phyloP scores from a whole-genome alignment of 2,797 vertebrate genomes.

The Acrossocheilus fasciatus region DNA sequence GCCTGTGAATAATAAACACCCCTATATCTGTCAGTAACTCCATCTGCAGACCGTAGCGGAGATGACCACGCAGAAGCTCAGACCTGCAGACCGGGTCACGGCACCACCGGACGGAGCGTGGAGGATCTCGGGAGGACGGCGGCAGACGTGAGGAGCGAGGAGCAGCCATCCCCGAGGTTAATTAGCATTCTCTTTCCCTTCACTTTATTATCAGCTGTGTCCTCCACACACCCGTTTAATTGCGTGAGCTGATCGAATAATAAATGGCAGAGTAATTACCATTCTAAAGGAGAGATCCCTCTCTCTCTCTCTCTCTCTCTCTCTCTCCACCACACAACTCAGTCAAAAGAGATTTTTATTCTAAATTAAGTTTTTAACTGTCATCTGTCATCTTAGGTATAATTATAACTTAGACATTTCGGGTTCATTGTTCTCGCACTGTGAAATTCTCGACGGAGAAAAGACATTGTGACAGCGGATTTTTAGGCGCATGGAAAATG shows the following conservation, averaged over 20 bases:
- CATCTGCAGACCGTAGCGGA: conserved; percentile 15
- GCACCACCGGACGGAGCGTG: conserved; percentile 26
- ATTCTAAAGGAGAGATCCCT: conserved; percentile 99
- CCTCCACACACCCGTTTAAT: conserved; percentile 99
- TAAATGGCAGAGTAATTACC: conserved; percentile 99
- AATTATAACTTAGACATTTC: conserved; percentile 99
- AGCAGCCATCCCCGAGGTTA: conserved; percentile 99
- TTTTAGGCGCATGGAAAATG: conserved; percentile 71
- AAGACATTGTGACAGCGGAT: conserved; percentile 82
- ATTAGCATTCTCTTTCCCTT: conserved; percentile 99
- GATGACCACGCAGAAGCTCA: conserved; percentile 7
- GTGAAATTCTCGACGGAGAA: conserved; percentile 81
- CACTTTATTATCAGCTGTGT: conserved; percentile 99
- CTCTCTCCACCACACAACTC: conserved; percentile 99
- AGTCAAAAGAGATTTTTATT: conserved; percentile 99
- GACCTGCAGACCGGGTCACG: conserved; percentile 40
- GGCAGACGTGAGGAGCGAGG: conserved; percentile 88
- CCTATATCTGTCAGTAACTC: conserved; percentile 79
- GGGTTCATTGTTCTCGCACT: conserved; percentile 90
- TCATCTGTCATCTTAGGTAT: conserved; percentile 99
- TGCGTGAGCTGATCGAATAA: conserved; percentile 99
- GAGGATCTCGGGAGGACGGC: conserved; percentile 70
- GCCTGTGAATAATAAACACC: conserved; percentile 85
- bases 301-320: conserved; percentile 92
- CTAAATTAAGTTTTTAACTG: conserved; percentile 99